Percentiles rank a stretch among this genome's conserved stretches.
Conservation (phyloP, 2,113 vertebrate species). For the Machaerirhynchus nigripectus region DNA sequence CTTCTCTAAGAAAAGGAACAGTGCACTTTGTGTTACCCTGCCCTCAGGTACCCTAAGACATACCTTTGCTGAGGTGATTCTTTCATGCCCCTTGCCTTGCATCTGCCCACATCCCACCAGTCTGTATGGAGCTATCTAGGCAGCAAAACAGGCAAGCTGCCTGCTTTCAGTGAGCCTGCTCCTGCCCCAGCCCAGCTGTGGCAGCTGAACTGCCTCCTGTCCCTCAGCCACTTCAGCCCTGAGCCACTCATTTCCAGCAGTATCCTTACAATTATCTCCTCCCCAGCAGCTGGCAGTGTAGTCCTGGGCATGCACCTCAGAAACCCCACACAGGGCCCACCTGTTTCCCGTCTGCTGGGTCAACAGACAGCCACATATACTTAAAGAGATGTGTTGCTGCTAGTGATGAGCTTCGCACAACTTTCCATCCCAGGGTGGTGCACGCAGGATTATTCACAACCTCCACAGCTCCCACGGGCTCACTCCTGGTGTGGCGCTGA, state of each 20-base stretch:
- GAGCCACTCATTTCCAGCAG: background rate
- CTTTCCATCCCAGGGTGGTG: background rate
- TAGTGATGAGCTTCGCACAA: background rate
- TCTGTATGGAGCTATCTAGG: background rate
- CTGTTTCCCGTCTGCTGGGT: background rate
- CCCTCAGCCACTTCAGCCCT: background rate
- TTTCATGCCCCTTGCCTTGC: background rate
- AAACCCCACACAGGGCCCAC: background rate
- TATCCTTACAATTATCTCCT: background rate
- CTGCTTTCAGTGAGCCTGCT: background rate
- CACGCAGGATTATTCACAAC: background rate
- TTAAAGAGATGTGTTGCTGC: background rate
- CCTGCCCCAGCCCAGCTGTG: background rate
- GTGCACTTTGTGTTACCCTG: background rate
- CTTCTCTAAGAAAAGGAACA: background rate
- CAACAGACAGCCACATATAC: background rate
- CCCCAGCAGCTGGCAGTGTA: fast-evolving
- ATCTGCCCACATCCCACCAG: background rate
- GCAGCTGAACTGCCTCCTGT: background rate
- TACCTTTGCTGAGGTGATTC: background rate
- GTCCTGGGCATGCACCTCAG: background rate
- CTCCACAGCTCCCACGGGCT: background rate
- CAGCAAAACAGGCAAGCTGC: background rate
- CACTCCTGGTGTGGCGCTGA: background rate
- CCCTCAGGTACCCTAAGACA: background rate